Evolutionary conservation across 2,797 vertebrate genomes (phyloP).

Genomic region (Hybognathus amarus): DNA sequence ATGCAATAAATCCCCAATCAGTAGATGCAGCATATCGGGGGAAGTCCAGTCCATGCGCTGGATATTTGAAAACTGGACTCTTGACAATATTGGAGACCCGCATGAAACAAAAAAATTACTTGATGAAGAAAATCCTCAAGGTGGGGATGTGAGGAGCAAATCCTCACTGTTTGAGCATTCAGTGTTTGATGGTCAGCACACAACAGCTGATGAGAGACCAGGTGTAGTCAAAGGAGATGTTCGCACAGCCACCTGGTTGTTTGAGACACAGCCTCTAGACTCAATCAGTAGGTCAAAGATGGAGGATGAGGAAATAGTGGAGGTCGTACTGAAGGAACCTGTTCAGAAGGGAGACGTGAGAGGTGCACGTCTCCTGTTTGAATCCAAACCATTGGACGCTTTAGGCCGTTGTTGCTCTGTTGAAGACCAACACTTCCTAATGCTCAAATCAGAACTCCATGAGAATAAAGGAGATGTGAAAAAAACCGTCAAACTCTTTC

Average conservation of each 20-base stretch:
- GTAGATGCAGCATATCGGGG: constrained; percentile 78
- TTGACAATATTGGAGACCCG: constrained; percentile 83
- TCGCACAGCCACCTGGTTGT: constrained; percentile 81
- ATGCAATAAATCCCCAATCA: constrained; percentile 73
- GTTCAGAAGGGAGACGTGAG: constrained; percentile 86
- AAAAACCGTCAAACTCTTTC: constrained; percentile 85
- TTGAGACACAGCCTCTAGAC: constrained; percentile 86
- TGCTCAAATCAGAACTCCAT: constrained; percentile 86
- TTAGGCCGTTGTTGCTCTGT: constrained; percentile 82
- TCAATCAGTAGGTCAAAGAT: constrained; percentile 83
- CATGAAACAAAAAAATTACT: constrained; percentile 85
- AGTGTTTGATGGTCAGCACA: constrained; percentile 87
- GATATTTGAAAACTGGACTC: constrained; percentile 89
- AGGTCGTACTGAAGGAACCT: constrained; percentile 63
- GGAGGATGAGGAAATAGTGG: constrained; percentile 74
- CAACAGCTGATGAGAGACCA: constrained; percentile 73
- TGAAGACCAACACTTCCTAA: constrained; percentile 83
- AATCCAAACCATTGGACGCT: constrained; percentile 85
- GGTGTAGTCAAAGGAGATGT: constrained; percentile 84
- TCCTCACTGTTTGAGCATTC: constrained; percentile 85
- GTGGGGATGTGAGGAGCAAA: constrained; percentile 86
- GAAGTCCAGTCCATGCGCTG: constrained; percentile 87
- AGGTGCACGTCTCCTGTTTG: constrained; percentile 85
- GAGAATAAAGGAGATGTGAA: constrained; percentile 86
- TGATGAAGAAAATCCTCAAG: constrained; percentile 81